Evolutionary conservation across 2,888 invertebrate species (phyloP).

Genomic region (Ganaspis brasiliensis): DNA sequence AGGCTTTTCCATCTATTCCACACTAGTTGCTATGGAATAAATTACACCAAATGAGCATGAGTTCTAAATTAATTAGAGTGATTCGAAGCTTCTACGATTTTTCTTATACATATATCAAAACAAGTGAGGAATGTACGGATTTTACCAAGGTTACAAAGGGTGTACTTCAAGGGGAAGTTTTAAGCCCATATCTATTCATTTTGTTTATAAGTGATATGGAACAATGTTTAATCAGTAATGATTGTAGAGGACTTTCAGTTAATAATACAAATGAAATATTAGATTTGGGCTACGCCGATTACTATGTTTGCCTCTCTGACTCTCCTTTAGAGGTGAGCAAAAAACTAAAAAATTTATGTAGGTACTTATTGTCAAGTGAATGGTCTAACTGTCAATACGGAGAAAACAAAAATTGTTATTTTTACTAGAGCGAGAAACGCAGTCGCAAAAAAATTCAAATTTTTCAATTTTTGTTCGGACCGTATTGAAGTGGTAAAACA

Average conservation of each 20-base stretch:
- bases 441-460: no score
- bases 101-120: no score
- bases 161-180: constrained; percentile 7
- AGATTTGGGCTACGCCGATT: not conserved
- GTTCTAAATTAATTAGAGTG: no score
- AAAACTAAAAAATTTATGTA: not conserved
- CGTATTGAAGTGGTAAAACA: no score
- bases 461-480: no score
- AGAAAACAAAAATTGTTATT: not conserved
- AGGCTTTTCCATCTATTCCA: no score
- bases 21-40: no score
- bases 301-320: not conserved
- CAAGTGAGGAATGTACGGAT: no score
- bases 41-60: no score
- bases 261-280: not conserved
- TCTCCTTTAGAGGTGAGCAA: not conserved
- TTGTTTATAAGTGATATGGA: not conserved
- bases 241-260: not conserved
- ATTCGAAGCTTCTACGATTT: no score
- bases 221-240: constrained; percentile 10
- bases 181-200: constrained; percentile 18
- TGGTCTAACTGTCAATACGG: not conserved
- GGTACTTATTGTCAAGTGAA: not conserved
- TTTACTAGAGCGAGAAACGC: not conserved
- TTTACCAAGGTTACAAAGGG: not conserved